phyloP scores from a whole-genome alignment of 2,888 invertebrate species.

The Temnothorax unifasciatus region DNA sequence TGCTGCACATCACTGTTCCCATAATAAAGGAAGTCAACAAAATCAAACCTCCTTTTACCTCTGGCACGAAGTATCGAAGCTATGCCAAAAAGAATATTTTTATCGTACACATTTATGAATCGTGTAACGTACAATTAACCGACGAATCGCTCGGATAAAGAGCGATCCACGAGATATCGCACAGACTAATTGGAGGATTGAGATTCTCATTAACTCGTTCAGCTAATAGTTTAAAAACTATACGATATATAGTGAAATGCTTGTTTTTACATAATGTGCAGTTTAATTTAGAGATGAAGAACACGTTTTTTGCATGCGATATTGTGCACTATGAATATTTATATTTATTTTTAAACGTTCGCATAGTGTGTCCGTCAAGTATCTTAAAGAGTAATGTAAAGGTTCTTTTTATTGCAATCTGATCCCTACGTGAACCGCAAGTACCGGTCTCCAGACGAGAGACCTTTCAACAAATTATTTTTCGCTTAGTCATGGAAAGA shows the following conservation, averaged over 20 bases:
- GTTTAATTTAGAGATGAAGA: slow-evolving; percentile 54
- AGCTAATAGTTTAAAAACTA: slow-evolving; percentile 42
- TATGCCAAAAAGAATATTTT: slow-evolving; percentile 33
- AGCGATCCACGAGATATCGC: slow-evolving; percentile 17
- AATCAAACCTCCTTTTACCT: slow-evolving; percentile 56
- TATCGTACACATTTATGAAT: slow-evolving; percentile 14
- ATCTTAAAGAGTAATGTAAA: slow-evolving; percentile 62
- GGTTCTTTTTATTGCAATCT: slow-evolving; percentile 61
- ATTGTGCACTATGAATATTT: slow-evolving; percentile 70
- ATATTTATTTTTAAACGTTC: slow-evolving; percentile 71
- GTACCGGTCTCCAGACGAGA: slow-evolving; percentile 24
- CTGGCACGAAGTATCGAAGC: slow-evolving; percentile 16
- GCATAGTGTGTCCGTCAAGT: slow-evolving; percentile 54
- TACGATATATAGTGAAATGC: slow-evolving; percentile 42
- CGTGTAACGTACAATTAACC: slow-evolving; percentile 31
- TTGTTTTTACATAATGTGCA: slow-evolving; percentile 58
- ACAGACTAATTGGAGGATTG: slow-evolving; percentile 56
- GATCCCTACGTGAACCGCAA: slow-evolving; percentile 50
- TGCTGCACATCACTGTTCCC: slow-evolving; percentile 48
- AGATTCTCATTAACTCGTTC: slow-evolving; percentile 38
- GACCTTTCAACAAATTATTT: slow-evolving; percentile 28
- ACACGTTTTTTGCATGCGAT: slow-evolving; percentile 67
- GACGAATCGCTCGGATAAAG: slow-evolving; percentile 2
- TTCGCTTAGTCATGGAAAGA: slow-evolving; percentile 1
- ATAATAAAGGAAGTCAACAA: slow-evolving; percentile 39